Evolutionary conservation across 2,888 invertebrate species (phyloP), one percentile per base, ranked within the genome.

Genomic region (Asteroscopus sphinx): DNA sequence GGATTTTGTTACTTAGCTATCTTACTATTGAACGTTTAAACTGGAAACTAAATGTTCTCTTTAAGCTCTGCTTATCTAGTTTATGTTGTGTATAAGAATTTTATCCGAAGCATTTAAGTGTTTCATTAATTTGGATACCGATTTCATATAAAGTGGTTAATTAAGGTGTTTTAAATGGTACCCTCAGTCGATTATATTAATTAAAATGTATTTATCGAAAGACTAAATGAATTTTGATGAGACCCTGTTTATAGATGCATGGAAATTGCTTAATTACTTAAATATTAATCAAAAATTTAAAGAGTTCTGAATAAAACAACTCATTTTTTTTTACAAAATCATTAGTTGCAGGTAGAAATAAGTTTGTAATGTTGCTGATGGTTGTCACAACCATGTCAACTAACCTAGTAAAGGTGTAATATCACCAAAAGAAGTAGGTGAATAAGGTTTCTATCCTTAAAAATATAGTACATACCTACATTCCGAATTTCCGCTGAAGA

Each of bases 21-120:
- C 78, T 77, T 68, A 61, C 71, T 75, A 74, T 77, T 67, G 70
- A 78, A 73, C 74, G 58, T 54, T 82, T 81, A 81, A 81, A 81
- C 73, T 79, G 69, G 76, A 79, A 79, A 70, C 76, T 85, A 82
- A 86, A 84, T 79, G 78, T 76, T 81, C 66, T 76, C 68, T 79
- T 82, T 81, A 80, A 82, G 75, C 76, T 70, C 64, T 67, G 78
- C 79, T 87, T 88, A 89, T 89, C 88, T 87, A 74, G 68, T 87
- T 87, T 85, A 89, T 82, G 82, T 81, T 79, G 68, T 78, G 76
- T 82, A 69, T 68, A 65, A 73, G 78, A 85, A 82, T 85, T 86
- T 83, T 79, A 83, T 83, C 70, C 59, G 46, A 57, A 73, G 79
- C 61, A 62, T 72, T 79, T 76, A 73, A 78, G 81, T 81, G 80